Evolutionary conservation across 2,113 vertebrate genomes (phyloP).

Genomic region (Lipotes vexillifer): DNA sequence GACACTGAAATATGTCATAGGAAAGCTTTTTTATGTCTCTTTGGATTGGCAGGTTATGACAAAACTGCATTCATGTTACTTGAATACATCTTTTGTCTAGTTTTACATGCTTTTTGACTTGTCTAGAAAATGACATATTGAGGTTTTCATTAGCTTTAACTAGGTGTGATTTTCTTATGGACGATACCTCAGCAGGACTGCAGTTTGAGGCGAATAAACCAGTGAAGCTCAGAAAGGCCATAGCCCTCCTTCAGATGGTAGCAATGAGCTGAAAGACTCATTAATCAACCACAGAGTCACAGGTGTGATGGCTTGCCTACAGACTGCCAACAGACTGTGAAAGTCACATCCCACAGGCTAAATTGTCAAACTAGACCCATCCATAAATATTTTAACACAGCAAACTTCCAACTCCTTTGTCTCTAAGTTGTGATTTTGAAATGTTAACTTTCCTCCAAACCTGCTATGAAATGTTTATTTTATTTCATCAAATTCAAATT

Average conservation of each 20-base stretch:
- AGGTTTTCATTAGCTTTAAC: slow-evolving; percentile 93
- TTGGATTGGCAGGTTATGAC: slow-evolving; percentile 88
- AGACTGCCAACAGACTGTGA: slow-evolving; percentile 97
- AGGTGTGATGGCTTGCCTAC: slow-evolving; percentile 97
- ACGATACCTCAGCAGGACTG: slow-evolving; percentile 85
- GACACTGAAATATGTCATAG: slow-evolving; percentile 86
- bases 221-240: slow-evolving; percentile 93
- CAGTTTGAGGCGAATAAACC: slow-evolving; percentile 90
- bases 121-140: slow-evolving; percentile 90
- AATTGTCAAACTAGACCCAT: slow-evolving; percentile 86
- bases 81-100: slow-evolving; percentile 93
- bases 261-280: slow-evolving; percentile 94
- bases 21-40: slow-evolving; percentile 83
- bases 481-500: neutral
- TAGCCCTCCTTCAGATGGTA: slow-evolving; percentile 90
- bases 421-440: slow-evolving; percentile 46
- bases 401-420: slow-evolving; percentile 68
- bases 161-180: slow-evolving; percentile 86
- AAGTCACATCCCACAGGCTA: slow-evolving; percentile 94
- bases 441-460: neutral
- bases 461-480: neutral
- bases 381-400: slow-evolving; percentile 76
- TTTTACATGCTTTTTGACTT: slow-evolving; percentile 90
- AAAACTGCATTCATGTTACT: slow-evolving; percentile 88
- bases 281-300: slow-evolving; percentile 96